These are phyloP conservation scores for Therioaphis trifolii DNA, from an alignment of 2,888 invertebrate genomes.

Conservation along the genomic window DNA sequence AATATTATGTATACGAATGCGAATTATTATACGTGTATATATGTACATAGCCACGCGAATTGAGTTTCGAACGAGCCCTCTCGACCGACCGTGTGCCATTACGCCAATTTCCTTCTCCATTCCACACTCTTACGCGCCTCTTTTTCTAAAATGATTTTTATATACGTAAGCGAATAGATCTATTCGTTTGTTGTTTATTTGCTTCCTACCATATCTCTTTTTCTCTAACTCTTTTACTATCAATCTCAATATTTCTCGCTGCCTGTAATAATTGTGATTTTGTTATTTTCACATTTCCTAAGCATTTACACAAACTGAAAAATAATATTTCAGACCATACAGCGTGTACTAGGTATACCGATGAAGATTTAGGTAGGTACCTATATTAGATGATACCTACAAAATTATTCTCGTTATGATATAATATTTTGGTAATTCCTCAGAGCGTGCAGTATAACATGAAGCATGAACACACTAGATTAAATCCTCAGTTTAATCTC, in stretches of 20 bases:
- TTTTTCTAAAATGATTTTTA: neutral
- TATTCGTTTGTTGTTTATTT: neutral
- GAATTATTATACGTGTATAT: constrained; percentile 16
- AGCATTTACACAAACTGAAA: too few relatives aligned
- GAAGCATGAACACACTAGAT: too few relatives aligned
- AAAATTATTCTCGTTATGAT: too few relatives aligned
- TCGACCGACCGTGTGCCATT: constrained; percentile 7
- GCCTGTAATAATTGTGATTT: too few relatives aligned
- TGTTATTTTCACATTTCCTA: too few relatives aligned
- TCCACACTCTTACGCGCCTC: neutral
- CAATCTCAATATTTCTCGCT: neutral
- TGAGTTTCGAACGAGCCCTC: constrained; percentile 35
- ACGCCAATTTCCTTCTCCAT: constrained; percentile 7
- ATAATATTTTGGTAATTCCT: too few relatives aligned
- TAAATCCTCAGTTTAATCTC: too few relatives aligned
- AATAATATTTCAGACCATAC: too few relatives aligned
- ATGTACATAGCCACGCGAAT: neutral
- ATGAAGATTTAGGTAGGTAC: too few relatives aligned
- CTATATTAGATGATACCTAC: too few relatives aligned
- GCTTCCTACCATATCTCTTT: neutral
- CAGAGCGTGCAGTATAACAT: too few relatives aligned
- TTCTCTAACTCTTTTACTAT: neutral
- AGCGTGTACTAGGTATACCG: too few relatives aligned
- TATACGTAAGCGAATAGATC: neutral
- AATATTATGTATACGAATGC: constrained; percentile 34